Base-by-base conservation (phyloP, 2,888 invertebrate species). In the Drosophila paracracens region DNA sequence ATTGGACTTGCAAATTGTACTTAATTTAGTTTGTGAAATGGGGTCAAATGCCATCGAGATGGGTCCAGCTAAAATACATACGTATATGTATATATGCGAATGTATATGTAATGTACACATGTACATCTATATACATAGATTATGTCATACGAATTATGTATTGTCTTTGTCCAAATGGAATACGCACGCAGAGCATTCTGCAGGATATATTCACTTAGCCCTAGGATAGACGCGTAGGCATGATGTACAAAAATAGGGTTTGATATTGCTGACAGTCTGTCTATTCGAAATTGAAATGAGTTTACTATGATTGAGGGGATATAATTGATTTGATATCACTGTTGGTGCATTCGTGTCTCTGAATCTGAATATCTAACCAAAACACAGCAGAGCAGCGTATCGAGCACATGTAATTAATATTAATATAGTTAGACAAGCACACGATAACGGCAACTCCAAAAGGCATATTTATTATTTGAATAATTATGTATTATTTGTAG, bases 371-470 rank as follows among this genome's bases (percentile, higher is more conserved):
- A 50, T 50, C 36, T 31, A 68, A 43, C 50, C 48, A 48, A 61
- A 54, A 50, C 69, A 56, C 33, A 38, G n/a, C 46, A 50, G 27
- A 38, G n/a, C 46, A 54, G 33, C 68, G 13, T 13, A 21, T 50
- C 48, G 29, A 36, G 54, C 36, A 51, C 51, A 56, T 18, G 33
- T 29, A 59, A 25, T 29, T 70, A 48, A 53, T 31, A 48, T 57
- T 48, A 35, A 43, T 51, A 60, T 29, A 21, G 21, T 48, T 21
- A 46, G 50, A 38, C 74, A 59, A 70, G 62, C 58, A 70, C 50
- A 70, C 71, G 54, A 52, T 63, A 64, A 63, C 40, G 57, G 18
- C n/a, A 57, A 43, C 50, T 68, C 40, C 51, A 69, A 43, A 35
- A 25, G 46, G 38, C 59, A 57, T 59, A 60, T 40, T 36, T 35